Evolutionary conservation across 2,797 vertebrate genomes (phyloP), one percentile per base, ranked within the genome.

Genomic region (Alfaro cultratus): DNA sequence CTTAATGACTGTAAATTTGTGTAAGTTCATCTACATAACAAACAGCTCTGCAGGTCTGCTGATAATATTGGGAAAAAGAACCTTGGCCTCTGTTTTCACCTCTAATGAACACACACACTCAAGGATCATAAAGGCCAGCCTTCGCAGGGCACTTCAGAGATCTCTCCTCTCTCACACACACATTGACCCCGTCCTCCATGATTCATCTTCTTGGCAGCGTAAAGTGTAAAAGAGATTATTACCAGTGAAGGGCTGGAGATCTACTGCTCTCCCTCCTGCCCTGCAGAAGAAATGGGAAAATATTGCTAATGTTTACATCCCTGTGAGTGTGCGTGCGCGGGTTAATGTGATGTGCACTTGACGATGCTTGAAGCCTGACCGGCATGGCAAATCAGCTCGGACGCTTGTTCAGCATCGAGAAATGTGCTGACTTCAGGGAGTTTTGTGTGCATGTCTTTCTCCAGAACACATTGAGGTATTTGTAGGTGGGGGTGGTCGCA

Each of bases 301-400:
- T 92, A 94, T 91, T 92, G 92, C 92, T 89, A 93, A 94, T 95
- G 91, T 93, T 94, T 93, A 91, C 89, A 86, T 82, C 86, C 74
- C 82, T 11, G 77, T 74, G 75, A 55, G 85, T 62, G 79, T 82
- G 78, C 36, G 80, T 67, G 82, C 80, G 76, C 43, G 74, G 64
- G 83, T 74, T 84, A 82, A 85, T 92, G 86, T 89, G 80, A 87
- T 86, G 79, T 84, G 68, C 77, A 45, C 57, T 70, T 26, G 85
- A 71, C 87, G 83, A 86, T 84, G 91, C 92, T 75, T 83, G 81
- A 80, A 77, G 81, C 88, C 88, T 93, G 89, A 92, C 84, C 80
- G 76, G 92, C 92, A 93, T 90, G 73, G 81, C 84, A 86, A 90
- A 93, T 87, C 78, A 90, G 85, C 85, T 89, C 78, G 1, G 62